A percentile compares a stretch with the other conserved stretches of the same genome.
Evolutionary conservation across 2,888 invertebrate genomes (phyloP).

Genomic region (Chrysolina americana): DNA sequence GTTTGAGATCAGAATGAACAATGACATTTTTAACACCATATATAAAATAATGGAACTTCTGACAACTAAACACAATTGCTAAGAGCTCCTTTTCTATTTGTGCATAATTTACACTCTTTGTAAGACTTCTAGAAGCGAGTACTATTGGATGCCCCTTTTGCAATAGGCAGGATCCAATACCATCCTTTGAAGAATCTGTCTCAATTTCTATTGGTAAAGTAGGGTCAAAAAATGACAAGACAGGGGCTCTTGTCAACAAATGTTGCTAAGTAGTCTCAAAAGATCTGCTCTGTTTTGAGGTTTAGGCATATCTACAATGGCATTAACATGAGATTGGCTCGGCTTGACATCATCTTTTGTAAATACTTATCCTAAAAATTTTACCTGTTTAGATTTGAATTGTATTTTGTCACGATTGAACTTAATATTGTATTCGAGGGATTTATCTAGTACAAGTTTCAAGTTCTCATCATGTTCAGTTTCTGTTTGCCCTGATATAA

Average conservation of each 20-base stretch:
- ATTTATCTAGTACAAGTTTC: slow-evolving; percentile 44
- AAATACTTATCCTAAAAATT: slow-evolving; percentile 48
- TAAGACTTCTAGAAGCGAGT: slow-evolving; percentile 61
- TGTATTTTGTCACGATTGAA: slow-evolving; percentile 45
- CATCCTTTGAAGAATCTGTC: slow-evolving; percentile 56
- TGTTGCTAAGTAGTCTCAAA: slow-evolving; percentile 49
- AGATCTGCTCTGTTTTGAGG: slow-evolving; percentile 48
- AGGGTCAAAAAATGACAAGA: slow-evolving; percentile 53
- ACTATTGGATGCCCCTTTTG: slow-evolving; percentile 57
- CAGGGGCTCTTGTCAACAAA: slow-evolving; percentile 47
- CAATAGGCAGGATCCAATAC: slow-evolving; percentile 60
- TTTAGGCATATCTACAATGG: slow-evolving; percentile 27
- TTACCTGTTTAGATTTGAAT: slow-evolving; percentile 43
- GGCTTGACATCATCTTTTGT: slow-evolving; percentile 39
- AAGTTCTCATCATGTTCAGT: slow-evolving; percentile 48
- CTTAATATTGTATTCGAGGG: slow-evolving; percentile 45
- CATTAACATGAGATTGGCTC: slow-evolving; percentile 4
- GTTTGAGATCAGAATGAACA: slow-evolving; percentile 61
- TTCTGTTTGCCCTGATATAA: slow-evolving; percentile 19
- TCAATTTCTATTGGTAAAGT: slow-evolving; percentile 56
- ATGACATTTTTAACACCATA: slow-evolving; percentile 47
- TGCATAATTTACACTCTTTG: slow-evolving; percentile 51
- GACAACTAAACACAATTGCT: too few species aligned
- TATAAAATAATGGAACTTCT: too few species aligned
- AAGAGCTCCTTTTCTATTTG: slow-evolving; percentile 56